phyloP scores from a whole-genome alignment of 2,113 vertebrate genomes.

The Sinocyclocheilus grahami region DNA sequence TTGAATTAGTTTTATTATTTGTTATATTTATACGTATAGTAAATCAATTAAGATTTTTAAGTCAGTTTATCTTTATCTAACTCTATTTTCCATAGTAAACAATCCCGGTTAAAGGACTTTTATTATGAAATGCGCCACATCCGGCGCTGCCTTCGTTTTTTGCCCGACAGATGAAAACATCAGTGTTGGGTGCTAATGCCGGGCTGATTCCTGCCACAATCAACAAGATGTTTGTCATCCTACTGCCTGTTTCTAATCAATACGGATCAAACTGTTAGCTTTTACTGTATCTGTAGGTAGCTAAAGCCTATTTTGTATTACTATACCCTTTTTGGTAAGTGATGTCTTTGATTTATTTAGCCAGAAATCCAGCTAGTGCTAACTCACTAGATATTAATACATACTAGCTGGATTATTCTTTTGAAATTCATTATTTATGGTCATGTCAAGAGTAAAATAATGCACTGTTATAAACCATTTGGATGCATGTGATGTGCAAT shows the following conservation, averaged over 20 bases:
- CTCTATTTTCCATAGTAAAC: background rate
- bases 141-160: slow-evolving; percentile 15
- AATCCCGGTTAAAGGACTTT: slow-evolving; percentile 15
- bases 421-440: background rate
- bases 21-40: background rate
- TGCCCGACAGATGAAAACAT: slow-evolving; percentile 38
- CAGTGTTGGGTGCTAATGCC: slow-evolving; percentile 22
- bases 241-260: background rate
- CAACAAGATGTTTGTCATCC: slow-evolving; percentile 38
- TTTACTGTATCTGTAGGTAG: slow-evolving; percentile 27
- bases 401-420: background rate
- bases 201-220: slow-evolving; percentile 5
- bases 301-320: background rate
- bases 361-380: slow-evolving; percentile 12
- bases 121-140: slow-evolving; percentile 29
- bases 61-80: background rate
- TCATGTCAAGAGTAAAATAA: background rate
- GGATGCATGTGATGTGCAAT: background rate
- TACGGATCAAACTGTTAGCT: background rate
- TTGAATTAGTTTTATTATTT: background rate
- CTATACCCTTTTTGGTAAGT: slow-evolving; percentile 46
- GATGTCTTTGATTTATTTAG: background rate
- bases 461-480: background rate
- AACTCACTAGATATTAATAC: background rate
- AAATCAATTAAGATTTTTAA: background rate